Evolutionary conservation across 2,888 invertebrate species (phyloP), one percentile per base, ranked within the genome.

Genomic region (Rotaria sp.): DNA sequence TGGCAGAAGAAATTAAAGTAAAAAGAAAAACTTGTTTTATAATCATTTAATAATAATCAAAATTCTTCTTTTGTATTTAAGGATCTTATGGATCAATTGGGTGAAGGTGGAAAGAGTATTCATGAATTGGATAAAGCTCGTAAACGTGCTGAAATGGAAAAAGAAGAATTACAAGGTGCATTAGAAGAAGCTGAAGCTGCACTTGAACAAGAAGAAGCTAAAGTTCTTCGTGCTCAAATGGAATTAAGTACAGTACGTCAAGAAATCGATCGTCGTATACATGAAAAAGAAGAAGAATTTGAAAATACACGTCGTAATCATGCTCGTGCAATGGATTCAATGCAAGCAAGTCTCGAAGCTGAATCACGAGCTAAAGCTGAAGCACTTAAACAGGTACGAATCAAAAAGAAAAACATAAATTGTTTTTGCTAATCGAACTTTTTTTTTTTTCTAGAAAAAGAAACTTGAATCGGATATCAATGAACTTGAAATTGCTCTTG

Each of bases 241-340:
- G 98, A 99, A 93, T 94, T 98, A 92, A 96, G 96, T 90, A 96
- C 97, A 93, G 97, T 99, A 90, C 95, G 98, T 92, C 96, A 97
- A 93, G 85, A 99, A 93, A 98, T 99, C 92, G 99, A 99, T 93
- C 95, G 97, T 91, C 95, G 99, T 91, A 96, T 99, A 93, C 97
- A 97, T 92, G 99, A 99, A 94, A 99, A 99, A 93, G 99, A 99
- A 91, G 99, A 99, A 91, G 99, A 99, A 93, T 99, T 99, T 94
- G 98, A 99, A 92, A 98, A 97, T 93, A 99, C 99, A 86, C 95
- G 98, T 93, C 98, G 97, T 94, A 99, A 98, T 93, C 98, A 99
- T 94, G 97, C 98, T 93, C 95, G 98, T 89, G 97, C 98, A 88
- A 94, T 99, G 92, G 99, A 99, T 93, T 97, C 97, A 91, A 98